phyloP scores from a whole-genome alignment of 1,140 invertebrate species.

The Caerostris darwini region DNA sequence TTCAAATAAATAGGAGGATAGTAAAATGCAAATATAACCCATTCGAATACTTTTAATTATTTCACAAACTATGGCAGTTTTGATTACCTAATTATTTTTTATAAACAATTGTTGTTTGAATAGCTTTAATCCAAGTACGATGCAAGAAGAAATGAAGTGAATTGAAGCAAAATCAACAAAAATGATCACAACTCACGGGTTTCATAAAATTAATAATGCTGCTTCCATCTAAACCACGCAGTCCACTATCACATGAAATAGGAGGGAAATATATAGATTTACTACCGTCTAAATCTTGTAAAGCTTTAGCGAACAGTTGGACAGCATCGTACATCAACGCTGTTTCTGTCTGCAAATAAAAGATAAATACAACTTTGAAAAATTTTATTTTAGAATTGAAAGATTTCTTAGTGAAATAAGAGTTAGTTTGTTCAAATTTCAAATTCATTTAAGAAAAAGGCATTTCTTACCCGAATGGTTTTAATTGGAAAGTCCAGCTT shows the following conservation, averaged over 20 bases:
- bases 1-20: no score
- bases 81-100: no score
- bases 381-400: background rate
- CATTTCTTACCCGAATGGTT: conserved; percentile 64
- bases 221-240: conserved; percentile 92
- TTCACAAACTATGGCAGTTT: no score
- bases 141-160: background rate
- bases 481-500: conserved; percentile 73
- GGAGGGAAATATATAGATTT: conserved; percentile 83
- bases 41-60: no score
- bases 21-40: no score
- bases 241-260: conserved; percentile 80
- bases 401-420: background rate
- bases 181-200: conserved; percentile 88
- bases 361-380: background rate
- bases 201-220: conserved; percentile 99
- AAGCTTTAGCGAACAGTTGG: conserved; percentile 93
- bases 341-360: conserved; percentile 86
- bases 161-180: background rate
- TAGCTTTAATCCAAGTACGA: no score
- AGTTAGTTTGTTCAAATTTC: background rate
- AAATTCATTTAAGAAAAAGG: background rate
- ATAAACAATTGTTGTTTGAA: no score
- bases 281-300: conserved; percentile 93
- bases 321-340: conserved; percentile 98